Evolutionary conservation across 2,888 invertebrate genomes (phyloP).

Genomic region (Serrognathus titanus): DNA sequence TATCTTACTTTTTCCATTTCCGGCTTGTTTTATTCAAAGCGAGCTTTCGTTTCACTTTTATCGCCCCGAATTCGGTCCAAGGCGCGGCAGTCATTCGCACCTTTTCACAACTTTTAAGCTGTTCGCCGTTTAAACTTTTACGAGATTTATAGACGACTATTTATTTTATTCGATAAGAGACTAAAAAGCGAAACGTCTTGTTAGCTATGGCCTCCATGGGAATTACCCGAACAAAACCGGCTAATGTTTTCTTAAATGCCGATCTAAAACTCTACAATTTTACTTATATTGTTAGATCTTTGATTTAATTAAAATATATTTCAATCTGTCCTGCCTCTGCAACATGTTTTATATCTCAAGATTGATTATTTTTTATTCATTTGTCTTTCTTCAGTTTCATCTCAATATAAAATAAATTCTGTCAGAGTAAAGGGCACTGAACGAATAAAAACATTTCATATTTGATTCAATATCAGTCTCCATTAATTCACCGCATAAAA

Average conservation of each 20-base stretch:
- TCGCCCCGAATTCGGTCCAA: slow-evolving; percentile 25
- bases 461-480: slow-evolving; percentile 15
- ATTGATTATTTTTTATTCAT: no score
- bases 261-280: no score
- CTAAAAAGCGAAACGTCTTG: not conserved
- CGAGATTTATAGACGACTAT: slow-evolving; percentile 1
- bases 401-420: no score
- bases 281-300: no score
- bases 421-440: no score
- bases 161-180: slow-evolving; percentile 2
- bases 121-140: slow-evolving; percentile 4
- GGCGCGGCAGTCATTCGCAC: slow-evolving; percentile 20
- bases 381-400: no score
- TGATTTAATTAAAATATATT: no score
- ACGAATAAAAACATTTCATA: slow-evolving; percentile 8
- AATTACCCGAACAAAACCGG: no score
- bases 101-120: slow-evolving; percentile 17
- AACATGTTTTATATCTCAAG: no score
- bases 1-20: slow-evolving; percentile 43
- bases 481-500: slow-evolving; percentile 18
- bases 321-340: no score
- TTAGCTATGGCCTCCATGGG: no score
- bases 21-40: slow-evolving; percentile 42
- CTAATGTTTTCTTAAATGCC: no score
- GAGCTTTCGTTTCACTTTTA: slow-evolving; percentile 24